A percentile compares a stretch with the other conserved stretches of the same genome.
Conservation (phyloP, 2,888 invertebrate genomes). For the Leucophenga maculata region DNA sequence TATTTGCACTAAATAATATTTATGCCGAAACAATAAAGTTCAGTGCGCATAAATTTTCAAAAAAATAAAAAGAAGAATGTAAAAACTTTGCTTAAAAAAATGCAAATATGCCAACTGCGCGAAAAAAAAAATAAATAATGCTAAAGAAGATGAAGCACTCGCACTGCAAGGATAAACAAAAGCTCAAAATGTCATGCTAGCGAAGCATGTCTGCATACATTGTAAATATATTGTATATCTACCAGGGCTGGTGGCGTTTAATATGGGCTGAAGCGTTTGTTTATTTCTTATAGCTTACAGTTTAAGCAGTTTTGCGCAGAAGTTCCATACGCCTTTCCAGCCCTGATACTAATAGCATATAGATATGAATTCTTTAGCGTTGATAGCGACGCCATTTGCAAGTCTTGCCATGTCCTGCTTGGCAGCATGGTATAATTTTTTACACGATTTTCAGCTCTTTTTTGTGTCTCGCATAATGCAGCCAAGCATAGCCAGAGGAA, state of each 20-base stretch:
- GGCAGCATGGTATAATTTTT: neutral
- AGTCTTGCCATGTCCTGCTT: neutral
- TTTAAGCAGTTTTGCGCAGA: too few species aligned
- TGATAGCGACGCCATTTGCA: too few species aligned
- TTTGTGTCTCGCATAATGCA: neutral
- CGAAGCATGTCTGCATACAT: neutral
- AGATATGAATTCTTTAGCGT: neutral
- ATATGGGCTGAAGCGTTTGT: too few species aligned
- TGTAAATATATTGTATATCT: neutral
- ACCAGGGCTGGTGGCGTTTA: neutral
- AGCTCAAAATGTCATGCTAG: slow-evolving; percentile 15
- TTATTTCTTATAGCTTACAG: too few species aligned
- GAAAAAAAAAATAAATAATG: slow-evolving; percentile 19
- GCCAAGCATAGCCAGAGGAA: neutral
- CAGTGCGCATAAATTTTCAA: slow-evolving; percentile 13
- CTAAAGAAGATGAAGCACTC: slow-evolving; percentile 25
- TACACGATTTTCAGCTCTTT: neutral
- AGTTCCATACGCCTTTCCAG: too few species aligned
- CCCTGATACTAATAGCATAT: neutral
- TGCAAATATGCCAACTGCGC: neutral
- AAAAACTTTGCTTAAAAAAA: neutral
- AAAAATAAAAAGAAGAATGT: neutral
- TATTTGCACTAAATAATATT: slow-evolving; percentile 20
- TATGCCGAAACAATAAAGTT: slow-evolving; percentile 17
- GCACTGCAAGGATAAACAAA: neutral